These are phyloP conservation scores for Sminthopsis crassicaudata DNA, from an alignment of 2,113 vertebrate genomes.

Conservation along the genomic window DNA sequence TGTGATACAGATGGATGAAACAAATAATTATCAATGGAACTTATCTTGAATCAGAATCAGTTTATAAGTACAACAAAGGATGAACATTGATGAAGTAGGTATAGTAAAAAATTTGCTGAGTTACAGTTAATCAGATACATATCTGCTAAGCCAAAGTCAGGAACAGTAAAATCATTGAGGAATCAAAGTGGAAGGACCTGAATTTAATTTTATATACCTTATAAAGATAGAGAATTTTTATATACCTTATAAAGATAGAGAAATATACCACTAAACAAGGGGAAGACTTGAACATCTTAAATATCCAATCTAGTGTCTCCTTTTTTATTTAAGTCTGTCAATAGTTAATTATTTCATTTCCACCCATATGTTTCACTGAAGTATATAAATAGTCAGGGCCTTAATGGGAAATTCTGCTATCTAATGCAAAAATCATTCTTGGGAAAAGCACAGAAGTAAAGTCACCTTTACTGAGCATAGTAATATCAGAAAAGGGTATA, in stretches of 20 bases:
- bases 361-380: background rate
- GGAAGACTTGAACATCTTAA: background rate
- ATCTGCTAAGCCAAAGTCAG: background rate
- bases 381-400: background rate
- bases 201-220: background rate
- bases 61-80: background rate
- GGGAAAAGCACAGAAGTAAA: background rate
- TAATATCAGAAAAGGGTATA: background rate
- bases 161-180: background rate
- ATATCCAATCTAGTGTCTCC: background rate
- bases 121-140: background rate
- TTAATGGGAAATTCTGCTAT: background rate
- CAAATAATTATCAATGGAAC: background rate
- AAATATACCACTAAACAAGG: background rate
- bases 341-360: background rate
- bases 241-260: background rate
- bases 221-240: background rate
- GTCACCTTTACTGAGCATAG: background rate
- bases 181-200: background rate
- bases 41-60: background rate
- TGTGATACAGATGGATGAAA: background rate
- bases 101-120: background rate
- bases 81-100: background rate
- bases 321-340: background rate
- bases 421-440: background rate